Evolutionary conservation across 2,888 invertebrate species (phyloP).

Genomic region (Dryadula phaetusa): DNA sequence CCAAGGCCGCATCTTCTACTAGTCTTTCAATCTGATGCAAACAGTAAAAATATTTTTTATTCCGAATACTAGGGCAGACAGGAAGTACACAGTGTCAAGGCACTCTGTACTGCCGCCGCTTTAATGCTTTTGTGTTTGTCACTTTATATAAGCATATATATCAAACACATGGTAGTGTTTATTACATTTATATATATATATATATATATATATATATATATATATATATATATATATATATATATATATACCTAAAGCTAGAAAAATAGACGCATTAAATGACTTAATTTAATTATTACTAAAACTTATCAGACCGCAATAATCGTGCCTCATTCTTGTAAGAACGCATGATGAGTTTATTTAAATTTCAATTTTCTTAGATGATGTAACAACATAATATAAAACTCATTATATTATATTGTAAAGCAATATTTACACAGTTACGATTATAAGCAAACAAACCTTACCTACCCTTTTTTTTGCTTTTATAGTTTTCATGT

Average conservation of each 20-base stretch:
- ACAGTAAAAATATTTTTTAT: no score
- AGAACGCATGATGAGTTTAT: constrained; percentile 5
- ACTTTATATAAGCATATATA: no score
- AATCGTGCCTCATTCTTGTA: constrained; percentile 20
- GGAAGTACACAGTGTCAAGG: no score
- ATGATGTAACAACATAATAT: constrained; percentile 10
- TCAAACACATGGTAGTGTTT: no score
- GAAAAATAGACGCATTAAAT: constrained; percentile 3
- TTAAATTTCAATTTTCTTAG: constrained; percentile 17
- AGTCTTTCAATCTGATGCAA: constrained; percentile 73
- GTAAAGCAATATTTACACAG: background rate
- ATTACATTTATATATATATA: no score
- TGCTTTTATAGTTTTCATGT: no score
- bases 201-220: no score
- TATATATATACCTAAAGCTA: background rate
- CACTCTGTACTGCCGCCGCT: no score
- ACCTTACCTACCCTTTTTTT: no score
- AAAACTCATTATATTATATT: background rate
- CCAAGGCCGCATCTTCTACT: constrained; percentile 72
- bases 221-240: no score
- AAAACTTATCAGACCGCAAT: constrained; percentile 8
- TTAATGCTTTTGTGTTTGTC: no score
- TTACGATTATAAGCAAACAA: background rate
- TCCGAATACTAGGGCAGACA: no score
- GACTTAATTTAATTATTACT: background rate